Conservation (phyloP, 1,140 invertebrate genomes). For the Nasonia longicornis region DNA sequence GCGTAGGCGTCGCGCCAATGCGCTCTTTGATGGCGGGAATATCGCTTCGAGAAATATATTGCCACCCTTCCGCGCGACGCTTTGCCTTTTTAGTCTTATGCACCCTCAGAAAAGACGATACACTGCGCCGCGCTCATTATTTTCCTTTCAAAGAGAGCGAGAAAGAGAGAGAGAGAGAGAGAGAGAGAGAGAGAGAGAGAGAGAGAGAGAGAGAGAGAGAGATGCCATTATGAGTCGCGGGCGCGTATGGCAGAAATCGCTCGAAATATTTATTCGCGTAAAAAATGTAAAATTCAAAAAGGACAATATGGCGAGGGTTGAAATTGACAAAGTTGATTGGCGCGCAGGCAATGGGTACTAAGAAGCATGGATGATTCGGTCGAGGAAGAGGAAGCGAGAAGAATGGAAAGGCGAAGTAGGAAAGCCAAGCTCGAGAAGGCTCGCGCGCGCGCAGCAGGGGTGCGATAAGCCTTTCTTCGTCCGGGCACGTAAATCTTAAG, state of each 20-base stretch:
- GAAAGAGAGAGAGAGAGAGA: not conserved
- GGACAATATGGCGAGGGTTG: too few relatives aligned
- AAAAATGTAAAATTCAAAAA: too few relatives aligned
- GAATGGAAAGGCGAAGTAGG: not conserved
- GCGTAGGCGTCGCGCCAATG: slow-evolving; percentile 24
- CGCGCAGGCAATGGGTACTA: not conserved
- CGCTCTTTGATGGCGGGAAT: slow-evolving; percentile 35
- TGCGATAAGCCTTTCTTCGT: not conserved
- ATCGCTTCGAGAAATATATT: slow-evolving; percentile 39
- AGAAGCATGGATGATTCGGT: not conserved
- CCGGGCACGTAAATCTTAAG: slow-evolving; percentile 64
- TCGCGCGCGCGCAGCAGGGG: not conserved
- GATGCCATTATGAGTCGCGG: not conserved
- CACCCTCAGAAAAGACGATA: not conserved
- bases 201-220: not conserved
- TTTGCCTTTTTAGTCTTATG: not conserved
- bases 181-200: too few relatives aligned
- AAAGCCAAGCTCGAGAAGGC: not conserved
- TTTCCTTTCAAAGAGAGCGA: not conserved
- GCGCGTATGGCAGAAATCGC: too few relatives aligned
- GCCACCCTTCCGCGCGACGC: not conserved
- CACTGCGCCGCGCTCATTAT: not conserved
- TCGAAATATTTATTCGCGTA: too few relatives aligned
- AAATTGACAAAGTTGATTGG: not conserved
- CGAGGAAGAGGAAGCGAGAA: not conserved